phyloP scores from a whole-genome alignment of 2,797 vertebrate genomes.

The Nyctibius grandis region DNA sequence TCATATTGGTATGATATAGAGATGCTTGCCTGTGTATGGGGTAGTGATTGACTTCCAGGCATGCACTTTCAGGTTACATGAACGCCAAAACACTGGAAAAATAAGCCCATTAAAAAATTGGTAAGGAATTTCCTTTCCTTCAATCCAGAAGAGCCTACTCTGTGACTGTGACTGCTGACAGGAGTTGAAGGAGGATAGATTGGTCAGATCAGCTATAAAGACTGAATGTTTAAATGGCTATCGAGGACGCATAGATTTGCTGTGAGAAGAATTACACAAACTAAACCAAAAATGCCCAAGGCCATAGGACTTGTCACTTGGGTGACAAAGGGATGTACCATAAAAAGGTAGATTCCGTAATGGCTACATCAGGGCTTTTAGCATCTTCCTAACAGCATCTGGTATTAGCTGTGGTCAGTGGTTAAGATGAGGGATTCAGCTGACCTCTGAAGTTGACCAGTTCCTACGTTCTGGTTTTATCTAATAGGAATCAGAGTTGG shows the following conservation, averaged over 20 bases:
- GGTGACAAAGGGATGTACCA: background rate
- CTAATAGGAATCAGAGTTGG: background rate
- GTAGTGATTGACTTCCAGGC: background rate
- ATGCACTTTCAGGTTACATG: background rate
- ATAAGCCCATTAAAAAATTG: background rate
- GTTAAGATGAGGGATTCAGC: background rate
- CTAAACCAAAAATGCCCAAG: background rate
- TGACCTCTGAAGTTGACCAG: background rate
- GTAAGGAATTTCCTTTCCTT: background rate
- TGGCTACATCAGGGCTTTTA: background rate
- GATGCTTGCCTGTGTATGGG: background rate
- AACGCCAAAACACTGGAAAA: background rate
- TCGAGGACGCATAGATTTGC: background rate
- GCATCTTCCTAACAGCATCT: background rate
- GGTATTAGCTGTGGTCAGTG: background rate
- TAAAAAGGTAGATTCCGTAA: background rate
- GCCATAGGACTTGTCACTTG: background rate
- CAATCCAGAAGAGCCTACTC: background rate
- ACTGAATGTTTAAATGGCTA: background rate
- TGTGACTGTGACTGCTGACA: background rate
- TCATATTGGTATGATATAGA: background rate
- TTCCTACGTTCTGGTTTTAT: background rate
- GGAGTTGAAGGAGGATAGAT: background rate
- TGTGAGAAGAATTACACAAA: background rate
- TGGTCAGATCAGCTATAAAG: background rate